These are phyloP conservation scores for Drosophila simulans DNA, from an alignment of 1,140 invertebrate species.

Conservation along the genomic window DNA sequence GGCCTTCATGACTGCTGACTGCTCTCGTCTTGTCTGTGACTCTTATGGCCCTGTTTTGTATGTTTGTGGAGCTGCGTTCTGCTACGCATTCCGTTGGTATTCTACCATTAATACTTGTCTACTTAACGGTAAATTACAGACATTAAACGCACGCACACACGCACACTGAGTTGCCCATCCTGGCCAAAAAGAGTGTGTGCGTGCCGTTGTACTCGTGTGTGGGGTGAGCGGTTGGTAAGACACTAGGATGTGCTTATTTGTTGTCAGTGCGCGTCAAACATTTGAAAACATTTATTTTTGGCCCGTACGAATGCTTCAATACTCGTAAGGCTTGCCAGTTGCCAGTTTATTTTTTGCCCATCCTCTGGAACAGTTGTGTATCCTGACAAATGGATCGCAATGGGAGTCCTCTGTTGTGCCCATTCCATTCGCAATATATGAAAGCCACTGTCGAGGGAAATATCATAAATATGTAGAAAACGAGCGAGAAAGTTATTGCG, in stretches of 20 bases:
- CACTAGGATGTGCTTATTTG: conserved; percentile 68
- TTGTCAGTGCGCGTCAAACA: conserved; percentile 82
- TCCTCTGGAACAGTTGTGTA: neutral
- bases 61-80: conserved; percentile 76
- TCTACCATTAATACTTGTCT: conserved; percentile 84
- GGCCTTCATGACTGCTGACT: conserved; percentile 45
- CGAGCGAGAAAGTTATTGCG: too few species aligned
- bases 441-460: too few species aligned
- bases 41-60: conserved; percentile 57
- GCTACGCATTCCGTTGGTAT: conserved; percentile 83
- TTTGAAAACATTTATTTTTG: conserved; percentile 83
- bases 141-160: conserved; percentile 78
- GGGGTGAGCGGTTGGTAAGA: conserved; percentile 7
- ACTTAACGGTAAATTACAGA: conserved; percentile 84
- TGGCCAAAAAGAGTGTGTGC: conserved; percentile 46
- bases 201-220: conserved; percentile 20
- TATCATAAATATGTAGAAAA: too few species aligned
- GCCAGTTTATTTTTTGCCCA: conserved; percentile 52
- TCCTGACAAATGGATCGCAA: conserved; percentile 32
- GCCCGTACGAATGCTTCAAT: conserved; percentile 70
- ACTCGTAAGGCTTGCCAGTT: conserved; percentile 56
- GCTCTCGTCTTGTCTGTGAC: conserved; percentile 51
- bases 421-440: conserved; percentile 2
- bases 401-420: conserved; percentile 29
- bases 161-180: conserved; percentile 35